Conservation (phyloP, 2,113 vertebrate genomes). For the Ammodytes marinus region DNA sequence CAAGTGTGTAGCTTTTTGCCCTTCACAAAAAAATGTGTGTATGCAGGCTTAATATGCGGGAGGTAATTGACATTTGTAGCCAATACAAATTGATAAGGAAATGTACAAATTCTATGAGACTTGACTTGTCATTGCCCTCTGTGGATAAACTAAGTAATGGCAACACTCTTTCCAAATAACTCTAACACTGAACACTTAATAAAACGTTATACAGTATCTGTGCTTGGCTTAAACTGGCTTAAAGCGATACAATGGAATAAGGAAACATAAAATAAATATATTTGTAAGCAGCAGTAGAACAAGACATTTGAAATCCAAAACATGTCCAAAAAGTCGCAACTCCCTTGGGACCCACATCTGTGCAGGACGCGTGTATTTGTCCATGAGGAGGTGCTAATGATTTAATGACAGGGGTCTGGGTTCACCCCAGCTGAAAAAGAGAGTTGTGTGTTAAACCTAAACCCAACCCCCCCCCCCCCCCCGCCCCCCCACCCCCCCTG, state of each 20-base stretch:
- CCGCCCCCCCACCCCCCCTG: conserved; percentile 36
- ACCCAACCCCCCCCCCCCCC: conserved; percentile 37
- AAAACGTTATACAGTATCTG: background rate
- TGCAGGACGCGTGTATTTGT: conserved; percentile 47
- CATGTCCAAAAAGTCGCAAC: background rate
- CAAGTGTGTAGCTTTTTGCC: background rate
- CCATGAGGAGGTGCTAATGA: conserved; percentile 80
- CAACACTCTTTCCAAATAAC: background rate
- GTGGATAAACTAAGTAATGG: background rate
- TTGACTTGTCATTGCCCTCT: background rate
- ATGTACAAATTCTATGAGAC: background rate
- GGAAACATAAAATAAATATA: conserved; percentile 7
- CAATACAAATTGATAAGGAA: background rate
- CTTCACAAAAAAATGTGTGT: background rate
- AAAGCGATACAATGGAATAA: background rate
- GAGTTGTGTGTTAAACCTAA: conserved; percentile 64
- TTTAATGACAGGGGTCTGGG: conserved; percentile 77
- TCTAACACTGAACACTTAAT: background rate
- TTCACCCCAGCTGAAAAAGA: conserved; percentile 65
- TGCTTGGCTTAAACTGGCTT: background rate
- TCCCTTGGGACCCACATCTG: conserved; percentile 45
- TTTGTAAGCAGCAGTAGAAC: background rate
- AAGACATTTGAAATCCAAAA: conserved; percentile 28
- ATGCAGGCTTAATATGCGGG: background rate
- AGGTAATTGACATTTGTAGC: background rate